These are phyloP conservation scores for Pheosia gnoma DNA, from an alignment of 2,888 invertebrate genomes.

Conservation along the genomic window DNA sequence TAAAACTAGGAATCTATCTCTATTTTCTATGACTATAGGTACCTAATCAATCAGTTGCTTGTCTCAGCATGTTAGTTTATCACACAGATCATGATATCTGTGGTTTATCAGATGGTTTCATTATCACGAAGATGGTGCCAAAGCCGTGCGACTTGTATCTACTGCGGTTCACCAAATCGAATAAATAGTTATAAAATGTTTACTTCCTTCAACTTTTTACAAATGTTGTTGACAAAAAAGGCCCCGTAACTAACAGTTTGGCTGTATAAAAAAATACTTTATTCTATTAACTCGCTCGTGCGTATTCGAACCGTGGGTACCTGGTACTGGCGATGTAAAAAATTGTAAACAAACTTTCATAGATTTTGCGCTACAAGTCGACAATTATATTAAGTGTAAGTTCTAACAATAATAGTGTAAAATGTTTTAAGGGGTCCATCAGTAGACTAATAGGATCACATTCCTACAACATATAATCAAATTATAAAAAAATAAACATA, in stretches of 20 bases:
- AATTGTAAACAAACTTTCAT: slow-evolving; percentile 13
- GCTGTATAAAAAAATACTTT: slow-evolving; percentile 28
- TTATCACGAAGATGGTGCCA: background rate
- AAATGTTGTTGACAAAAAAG: slow-evolving; percentile 24
- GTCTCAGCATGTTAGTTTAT: no score
- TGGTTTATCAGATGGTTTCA: no score
- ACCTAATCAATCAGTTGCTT: no score
- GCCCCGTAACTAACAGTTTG: slow-evolving; percentile 24
- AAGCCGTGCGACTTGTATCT: background rate
- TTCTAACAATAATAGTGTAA: no score
- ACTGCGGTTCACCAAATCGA: slow-evolving; percentile 14
- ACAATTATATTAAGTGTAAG: background rate
- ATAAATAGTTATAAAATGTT: slow-evolving; percentile 16
- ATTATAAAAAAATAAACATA: no score
- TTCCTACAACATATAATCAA: no score
- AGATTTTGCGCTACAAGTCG: background rate
- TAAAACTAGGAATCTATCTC: no score
- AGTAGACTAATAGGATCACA: no score
- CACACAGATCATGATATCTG: no score
- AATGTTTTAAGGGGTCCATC: no score
- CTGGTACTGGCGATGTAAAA: slow-evolving; percentile 17
- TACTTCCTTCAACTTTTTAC: slow-evolving; percentile 37
- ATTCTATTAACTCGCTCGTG: slow-evolving; percentile 23
- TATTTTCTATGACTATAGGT: no score
- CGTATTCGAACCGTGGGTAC: slow-evolving; percentile 19